phyloP scores from a whole-genome alignment of 2,888 invertebrate genomes.

The Tribolium freemani region DNA sequence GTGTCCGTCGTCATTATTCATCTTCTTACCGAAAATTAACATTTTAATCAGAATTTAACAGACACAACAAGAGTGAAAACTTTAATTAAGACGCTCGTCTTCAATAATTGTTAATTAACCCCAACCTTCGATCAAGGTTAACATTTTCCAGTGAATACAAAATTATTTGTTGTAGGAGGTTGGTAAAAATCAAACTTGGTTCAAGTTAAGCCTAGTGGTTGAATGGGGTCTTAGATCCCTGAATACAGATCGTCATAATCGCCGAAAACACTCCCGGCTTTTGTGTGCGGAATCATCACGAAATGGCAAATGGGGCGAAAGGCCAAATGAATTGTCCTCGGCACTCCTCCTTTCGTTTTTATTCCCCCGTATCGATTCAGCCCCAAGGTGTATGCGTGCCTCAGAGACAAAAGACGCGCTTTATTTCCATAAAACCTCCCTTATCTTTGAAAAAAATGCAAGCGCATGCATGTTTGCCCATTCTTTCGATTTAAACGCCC shows the following conservation, averaged over 20 bases:
- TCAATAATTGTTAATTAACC: conserved; percentile 31
- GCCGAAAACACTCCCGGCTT: conserved; percentile 22
- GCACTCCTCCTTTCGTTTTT: conserved; percentile 4
- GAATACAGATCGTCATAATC: conserved; percentile 30
- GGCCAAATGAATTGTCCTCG: conserved; percentile 28
- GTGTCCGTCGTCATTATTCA: conserved; percentile 14
- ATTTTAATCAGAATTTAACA: conserved; percentile 27
- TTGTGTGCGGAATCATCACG: conserved; percentile 27
- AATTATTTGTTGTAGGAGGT: no score
- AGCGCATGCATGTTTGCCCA: not conserved
- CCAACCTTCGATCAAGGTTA: conserved; percentile 6
- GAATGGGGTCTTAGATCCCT: not conserved
- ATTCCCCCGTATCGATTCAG: conserved; percentile 20
- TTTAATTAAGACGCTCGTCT: conserved; percentile 30
- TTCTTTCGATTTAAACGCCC: not conserved
- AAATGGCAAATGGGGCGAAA: conserved; percentile 32
- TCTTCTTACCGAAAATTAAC: conserved; percentile 20
- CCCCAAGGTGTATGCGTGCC: not conserved
- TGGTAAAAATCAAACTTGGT: not conserved
- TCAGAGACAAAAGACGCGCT: not conserved
- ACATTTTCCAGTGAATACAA: no score
- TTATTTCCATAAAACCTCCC: not conserved
- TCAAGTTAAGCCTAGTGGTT: not conserved
- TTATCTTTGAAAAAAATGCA: not conserved
- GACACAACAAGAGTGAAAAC: conserved; percentile 14